Conservation (phyloP, 1,140 invertebrate genomes). For the Drosophila aff. region DNA sequence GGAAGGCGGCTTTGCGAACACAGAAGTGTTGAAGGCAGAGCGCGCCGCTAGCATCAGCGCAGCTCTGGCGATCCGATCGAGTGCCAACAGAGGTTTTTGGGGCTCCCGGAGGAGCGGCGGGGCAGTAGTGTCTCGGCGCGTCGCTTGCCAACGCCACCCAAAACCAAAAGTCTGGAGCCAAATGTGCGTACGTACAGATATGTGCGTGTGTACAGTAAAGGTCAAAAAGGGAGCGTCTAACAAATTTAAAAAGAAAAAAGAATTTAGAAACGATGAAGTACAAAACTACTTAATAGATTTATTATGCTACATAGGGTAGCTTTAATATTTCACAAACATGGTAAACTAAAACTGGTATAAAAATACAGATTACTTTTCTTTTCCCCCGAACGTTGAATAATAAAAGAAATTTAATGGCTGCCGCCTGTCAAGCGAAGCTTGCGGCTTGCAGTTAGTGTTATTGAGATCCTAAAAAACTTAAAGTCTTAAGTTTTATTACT, state of each 20-base stretch:
- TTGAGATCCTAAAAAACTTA: too few relatives aligned
- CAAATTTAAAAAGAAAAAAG: not conserved
- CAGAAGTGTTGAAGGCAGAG: constrained; percentile 76
- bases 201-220: constrained; percentile 2
- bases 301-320: too few relatives aligned
- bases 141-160: constrained; percentile 47
- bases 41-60: constrained; percentile 49
- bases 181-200: constrained; percentile 43
- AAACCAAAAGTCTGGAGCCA: constrained; percentile 48
- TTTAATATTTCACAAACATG: too few relatives aligned
- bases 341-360: too few relatives aligned
- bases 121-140: not conserved
- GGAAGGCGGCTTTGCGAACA: constrained; percentile 80
- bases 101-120: constrained; percentile 27
- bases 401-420: too few relatives aligned
- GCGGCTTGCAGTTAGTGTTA: too few relatives aligned
- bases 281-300: too few relatives aligned
- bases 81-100: constrained; percentile 38
- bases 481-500: too few relatives aligned
- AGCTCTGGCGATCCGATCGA: constrained; percentile 59
- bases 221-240: not conserved
- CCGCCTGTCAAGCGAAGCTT: too few relatives aligned
- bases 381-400: too few relatives aligned
- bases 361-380: too few relatives aligned
- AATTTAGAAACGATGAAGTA: not conserved